These are phyloP conservation scores for Tringa solitaria DNA, from an alignment of 2,113 vertebrate genomes.

Conservation along the genomic window DNA sequence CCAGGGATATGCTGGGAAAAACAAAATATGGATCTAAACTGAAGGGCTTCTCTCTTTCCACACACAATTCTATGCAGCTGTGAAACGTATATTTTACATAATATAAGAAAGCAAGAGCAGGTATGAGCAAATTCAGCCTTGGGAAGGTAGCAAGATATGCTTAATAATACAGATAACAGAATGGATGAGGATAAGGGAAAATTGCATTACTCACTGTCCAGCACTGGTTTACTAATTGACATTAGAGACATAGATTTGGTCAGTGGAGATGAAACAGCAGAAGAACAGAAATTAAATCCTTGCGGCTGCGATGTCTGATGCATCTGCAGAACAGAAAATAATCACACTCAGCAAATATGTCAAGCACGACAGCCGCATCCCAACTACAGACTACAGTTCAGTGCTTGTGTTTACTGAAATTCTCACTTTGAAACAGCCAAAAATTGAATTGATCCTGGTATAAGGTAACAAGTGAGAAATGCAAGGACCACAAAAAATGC, in stretches of 20 bases:
- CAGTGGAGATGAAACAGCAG: conserved; percentile 78
- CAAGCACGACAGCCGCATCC: not conserved
- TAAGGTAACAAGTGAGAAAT: not conserved
- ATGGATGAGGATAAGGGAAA: not conserved
- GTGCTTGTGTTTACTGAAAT: not conserved
- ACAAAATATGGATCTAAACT: not conserved
- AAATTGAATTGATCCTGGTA: not conserved
- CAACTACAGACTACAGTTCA: not conserved
- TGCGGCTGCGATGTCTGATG: conserved; percentile 59
- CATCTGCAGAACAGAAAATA: conserved; percentile 53
- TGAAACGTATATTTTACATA: not conserved
- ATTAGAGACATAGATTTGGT: conserved; percentile 94
- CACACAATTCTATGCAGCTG: not conserved
- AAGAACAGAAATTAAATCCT: conserved; percentile 79
- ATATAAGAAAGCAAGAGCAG: not conserved
- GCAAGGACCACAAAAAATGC: not conserved
- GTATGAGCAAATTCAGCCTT: not conserved
- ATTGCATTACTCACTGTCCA: conserved; percentile 83
- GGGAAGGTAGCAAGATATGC: not conserved
- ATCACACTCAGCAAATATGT: not conserved
- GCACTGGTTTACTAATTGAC: conserved; percentile 86
- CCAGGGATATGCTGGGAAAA: not conserved
- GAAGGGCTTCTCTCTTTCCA: not conserved
- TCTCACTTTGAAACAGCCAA: not conserved
- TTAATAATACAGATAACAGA: not conserved